Base-by-base conservation (phyloP, 1,140 invertebrate species). In the Popillia japonica region DNA sequence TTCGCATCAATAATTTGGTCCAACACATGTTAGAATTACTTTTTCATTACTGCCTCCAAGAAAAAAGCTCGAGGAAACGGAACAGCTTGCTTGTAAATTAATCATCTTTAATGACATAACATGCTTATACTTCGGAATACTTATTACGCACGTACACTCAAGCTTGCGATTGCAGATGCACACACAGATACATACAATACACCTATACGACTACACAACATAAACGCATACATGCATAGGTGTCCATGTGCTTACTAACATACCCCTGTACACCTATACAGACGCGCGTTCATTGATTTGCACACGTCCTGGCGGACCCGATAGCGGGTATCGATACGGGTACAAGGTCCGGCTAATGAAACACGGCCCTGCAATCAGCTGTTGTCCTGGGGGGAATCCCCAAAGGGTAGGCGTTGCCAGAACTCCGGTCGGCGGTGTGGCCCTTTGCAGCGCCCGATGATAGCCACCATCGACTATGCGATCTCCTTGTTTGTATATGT, bases 361-460 rank as follows among this genome's bases (percentile, higher is more conserved):
- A 81, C 80, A 81, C 78, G 80, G 80, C 76, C 76, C 74, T 76
- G 76, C 78, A 81, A 81, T 81, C 80, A 81, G 76, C 80, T 76
- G 41, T 59, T 68, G 61, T 68, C 61, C 78, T 64, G 20, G 78
- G 44, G n/a, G 75, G 75, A 48, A 48, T 76, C 75, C 75, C 75
- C 44, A n/a, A 42, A 74, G 75, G 42, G 75, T 76, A 76, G 75
- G 75, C 75, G 75, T 48, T 41, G 22, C 40, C 75, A n/a, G 40
- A 34, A 34, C 10, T 41, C 41, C 42, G 40, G 17, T 23, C 75
- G 75, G 75, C 41, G 42, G 22, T 23, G 64, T 14, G 64, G 34
- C 48, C 48, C 48, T 55, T 55, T 55, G 27, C 48, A 17, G 6
- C 48, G 48, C 48, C 27, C 27, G 48, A 55, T 55, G 27, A 34